Conservation (phyloP, 2,113 vertebrate genomes). For the Pluvialis apricaria region DNA sequence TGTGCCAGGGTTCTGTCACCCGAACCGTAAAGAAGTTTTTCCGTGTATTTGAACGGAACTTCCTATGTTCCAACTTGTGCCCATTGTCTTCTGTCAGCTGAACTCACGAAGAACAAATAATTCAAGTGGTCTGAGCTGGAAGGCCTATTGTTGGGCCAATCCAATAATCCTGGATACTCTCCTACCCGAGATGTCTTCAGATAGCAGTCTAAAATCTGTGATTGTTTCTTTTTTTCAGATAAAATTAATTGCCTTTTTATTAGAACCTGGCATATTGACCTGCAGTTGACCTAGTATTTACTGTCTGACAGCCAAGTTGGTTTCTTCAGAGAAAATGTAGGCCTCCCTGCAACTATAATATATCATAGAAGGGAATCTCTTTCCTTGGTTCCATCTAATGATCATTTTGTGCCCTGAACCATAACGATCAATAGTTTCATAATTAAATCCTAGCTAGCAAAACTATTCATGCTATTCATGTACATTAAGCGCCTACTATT, state of each 20-base stretch:
- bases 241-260: slow-evolving; percentile 18
- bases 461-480: background rate
- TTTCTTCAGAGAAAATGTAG: background rate
- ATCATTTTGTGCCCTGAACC: background rate
- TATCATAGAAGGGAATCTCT: background rate
- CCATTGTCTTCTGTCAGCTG: background rate
- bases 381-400: background rate
- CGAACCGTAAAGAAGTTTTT: no score
- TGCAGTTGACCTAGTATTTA: background rate
- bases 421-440: slow-evolving; percentile 16
- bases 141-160: background rate
- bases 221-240: background rate
- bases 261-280: background rate
- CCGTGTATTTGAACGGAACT: no score
- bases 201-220: background rate
- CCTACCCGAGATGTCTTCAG: background rate
- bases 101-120: background rate
- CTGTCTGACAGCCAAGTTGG: background rate
- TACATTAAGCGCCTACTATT: background rate
- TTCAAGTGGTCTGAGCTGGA: background rate
- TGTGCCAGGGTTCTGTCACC: no score
- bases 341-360: background rate
- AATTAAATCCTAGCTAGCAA: slow-evolving; percentile 27
- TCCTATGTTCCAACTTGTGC: no score
- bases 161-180: background rate